Base-by-base conservation (phyloP, 2,888 invertebrate genomes). In the Pheosia tremula region DNA sequence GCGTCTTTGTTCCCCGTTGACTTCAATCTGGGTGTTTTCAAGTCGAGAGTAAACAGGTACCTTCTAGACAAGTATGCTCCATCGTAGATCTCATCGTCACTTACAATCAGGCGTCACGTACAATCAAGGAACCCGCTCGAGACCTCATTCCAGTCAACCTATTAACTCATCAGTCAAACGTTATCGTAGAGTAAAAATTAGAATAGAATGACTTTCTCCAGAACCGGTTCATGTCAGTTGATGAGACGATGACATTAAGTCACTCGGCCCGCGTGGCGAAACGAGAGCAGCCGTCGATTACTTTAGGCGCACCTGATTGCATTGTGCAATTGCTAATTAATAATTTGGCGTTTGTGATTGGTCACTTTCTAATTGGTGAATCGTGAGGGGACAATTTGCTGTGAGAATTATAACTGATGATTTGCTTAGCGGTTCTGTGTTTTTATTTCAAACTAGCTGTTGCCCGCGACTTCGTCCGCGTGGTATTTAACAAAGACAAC, bases 181-280 rank as follows among this genome's bases (percentile, higher is more conserved):
- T 68, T 71, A 75, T 72, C 71, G 72, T 57, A 74, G 62, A 71
- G 60, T 65, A 68, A 72, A 71, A 73, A 74, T 68, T 62, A 78
- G 81, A 83, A 83, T 82, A 74, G 81, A 81, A 72, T 72, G 63
- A 76, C 86, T 87, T 84, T 87, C 85, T 81, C 83, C 70, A 58
- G 60, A 72, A 75, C 81, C 77, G 78, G 78, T 77, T 61, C 63
- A 61, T 77, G 78, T 79, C 82, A 81, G 59, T 70, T 78, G 75
- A 75, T 66, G 70, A 68, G 71, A 75, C 76, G 85, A 82, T 83
- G 84, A 82, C 83, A 85, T 83, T 86, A 81, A 77, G 73, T 73
- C 68, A 64, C 24, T 24, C 24, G 24, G 71, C 72, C 72, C 68
- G 68, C 57, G 64, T 79, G 75, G 73, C 72, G 78, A 80, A 79